phyloP scores from a whole-genome alignment of 64 coral and sea anemone species.

The Montipora efflorescens region DNA sequence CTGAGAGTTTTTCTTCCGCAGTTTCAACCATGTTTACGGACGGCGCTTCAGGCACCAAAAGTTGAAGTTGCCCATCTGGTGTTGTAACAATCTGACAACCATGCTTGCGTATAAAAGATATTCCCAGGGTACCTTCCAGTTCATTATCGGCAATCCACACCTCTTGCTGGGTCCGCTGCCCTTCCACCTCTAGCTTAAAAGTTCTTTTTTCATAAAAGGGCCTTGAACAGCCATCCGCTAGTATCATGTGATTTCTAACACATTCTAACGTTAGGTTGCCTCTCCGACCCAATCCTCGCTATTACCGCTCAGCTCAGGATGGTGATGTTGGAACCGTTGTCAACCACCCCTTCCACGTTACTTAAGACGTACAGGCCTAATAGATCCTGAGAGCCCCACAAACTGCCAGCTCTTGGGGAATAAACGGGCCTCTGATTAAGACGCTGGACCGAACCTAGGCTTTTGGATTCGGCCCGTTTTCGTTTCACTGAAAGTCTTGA shows the following conservation, averaged over 20 bases:
- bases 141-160: constrained; percentile 15
- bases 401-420: too few relatives aligned
- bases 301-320: too few relatives aligned
- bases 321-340: too few relatives aligned
- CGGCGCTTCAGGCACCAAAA: not conserved
- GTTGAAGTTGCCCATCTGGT: not conserved
- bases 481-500: constrained; percentile 40
- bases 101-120: constrained; percentile 33
- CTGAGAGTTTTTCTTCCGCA: not conserved
- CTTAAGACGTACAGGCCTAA: too few relatives aligned
- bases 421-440: not conserved
- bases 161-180: not conserved
- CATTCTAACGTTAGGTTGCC: constrained; percentile 20
- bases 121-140: constrained; percentile 9
- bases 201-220: not conserved
- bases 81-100: not conserved
- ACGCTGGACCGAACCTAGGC: constrained; percentile 37
- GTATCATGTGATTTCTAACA: not conserved
- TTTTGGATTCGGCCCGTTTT: constrained; percentile 6
- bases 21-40: not conserved
- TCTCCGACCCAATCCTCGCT: not conserved
- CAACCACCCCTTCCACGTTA: too few relatives aligned
- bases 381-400: too few relatives aligned
- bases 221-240: not conserved
- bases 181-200: not conserved